Base-by-base conservation (phyloP, 2,797 vertebrate species). In the Typhlichthys subterraneus region DNA sequence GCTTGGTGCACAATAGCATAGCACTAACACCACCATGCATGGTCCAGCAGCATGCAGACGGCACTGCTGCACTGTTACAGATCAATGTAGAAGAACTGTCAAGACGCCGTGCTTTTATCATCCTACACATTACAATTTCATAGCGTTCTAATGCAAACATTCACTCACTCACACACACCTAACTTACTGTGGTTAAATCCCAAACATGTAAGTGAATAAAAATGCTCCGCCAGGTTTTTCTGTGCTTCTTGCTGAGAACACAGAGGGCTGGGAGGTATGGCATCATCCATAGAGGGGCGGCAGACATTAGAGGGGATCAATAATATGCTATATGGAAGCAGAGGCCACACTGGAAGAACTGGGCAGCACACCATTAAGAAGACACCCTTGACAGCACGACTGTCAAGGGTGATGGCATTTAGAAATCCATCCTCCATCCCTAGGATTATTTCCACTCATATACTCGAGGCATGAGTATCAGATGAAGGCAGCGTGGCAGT, bases 301-400 rank as follows among this genome's bases (percentile, higher is more conserved):
- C 33, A 81, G 78, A 73, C 78, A 87, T 87, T 83, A 80, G 59
- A 72, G 42, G 7, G 48, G 71, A 88, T 88, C 86, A 58, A 87
- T 85, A 63, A 42, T 69, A 6, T 23, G 19, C 46, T 14, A 55
- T 73, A 11, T 54, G 54, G 75, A 70, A 2, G 3, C 53, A 56
- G 58, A 64, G 1, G 67, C 45, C 66, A 59, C 61, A 50, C 63
- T 12, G 66, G 70, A 74, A 61, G 42, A 52, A 42, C 68, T 53
- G 50, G n/a, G 57, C 58, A 65, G 57, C 51, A 5, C 47, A 12
- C 68, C 66, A 51, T 60, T 65, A n/a, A n/a, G n/a, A n/a, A n/a
- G n/a, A n/a, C n/a, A n/a, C n/a, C n/a, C n/a, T n/a, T n/a, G n/a
- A n/a, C n/a, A 23, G 19, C 19, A 23, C 19, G 19, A 23, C 19